phyloP scores from a whole-genome alignment of 2,888 invertebrate species.

The Eupithecia centaureata region DNA sequence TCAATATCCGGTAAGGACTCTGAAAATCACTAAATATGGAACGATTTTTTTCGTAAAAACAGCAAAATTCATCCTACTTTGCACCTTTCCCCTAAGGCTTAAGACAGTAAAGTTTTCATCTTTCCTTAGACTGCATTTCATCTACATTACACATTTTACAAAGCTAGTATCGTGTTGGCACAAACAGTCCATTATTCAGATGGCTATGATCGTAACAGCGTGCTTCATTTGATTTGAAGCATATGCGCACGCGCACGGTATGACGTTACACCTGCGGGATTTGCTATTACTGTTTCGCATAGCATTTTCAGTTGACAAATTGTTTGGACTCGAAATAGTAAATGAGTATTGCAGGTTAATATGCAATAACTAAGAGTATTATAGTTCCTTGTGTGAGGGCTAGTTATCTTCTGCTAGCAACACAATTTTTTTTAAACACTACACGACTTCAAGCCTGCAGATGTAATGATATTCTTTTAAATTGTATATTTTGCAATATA shows the following conservation, averaged over 20 bases:
- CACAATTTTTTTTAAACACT: too few species aligned
- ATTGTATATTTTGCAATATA: background rate
- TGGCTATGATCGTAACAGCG: constrained; percentile 51
- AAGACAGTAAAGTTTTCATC: background rate
- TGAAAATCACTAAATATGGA: too few species aligned
- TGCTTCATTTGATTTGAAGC: constrained; percentile 59
- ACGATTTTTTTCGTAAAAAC: background rate
- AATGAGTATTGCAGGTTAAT: background rate
- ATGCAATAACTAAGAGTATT: background rate
- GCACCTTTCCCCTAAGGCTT: too few species aligned
- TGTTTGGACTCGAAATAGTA: constrained; percentile 13
- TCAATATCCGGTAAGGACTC: too few species aligned
- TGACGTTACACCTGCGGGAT: constrained; percentile 4
- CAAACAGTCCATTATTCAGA: constrained; percentile 50
- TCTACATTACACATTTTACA: background rate
- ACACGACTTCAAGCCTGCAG: background rate
- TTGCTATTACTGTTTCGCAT: constrained; percentile 7
- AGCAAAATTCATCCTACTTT: background rate
- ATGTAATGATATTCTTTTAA: too few species aligned
- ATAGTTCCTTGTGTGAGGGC: background rate
- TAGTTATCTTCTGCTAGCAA: background rate
- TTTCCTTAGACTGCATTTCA: background rate
- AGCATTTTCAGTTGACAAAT: constrained; percentile 15
- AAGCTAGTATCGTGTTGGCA: constrained; percentile 44
- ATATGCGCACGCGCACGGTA: constrained; percentile 47